Evolutionary conservation across 1,140 invertebrate genomes (phyloP).

Genomic region (Harlomillsia oculata): DNA sequence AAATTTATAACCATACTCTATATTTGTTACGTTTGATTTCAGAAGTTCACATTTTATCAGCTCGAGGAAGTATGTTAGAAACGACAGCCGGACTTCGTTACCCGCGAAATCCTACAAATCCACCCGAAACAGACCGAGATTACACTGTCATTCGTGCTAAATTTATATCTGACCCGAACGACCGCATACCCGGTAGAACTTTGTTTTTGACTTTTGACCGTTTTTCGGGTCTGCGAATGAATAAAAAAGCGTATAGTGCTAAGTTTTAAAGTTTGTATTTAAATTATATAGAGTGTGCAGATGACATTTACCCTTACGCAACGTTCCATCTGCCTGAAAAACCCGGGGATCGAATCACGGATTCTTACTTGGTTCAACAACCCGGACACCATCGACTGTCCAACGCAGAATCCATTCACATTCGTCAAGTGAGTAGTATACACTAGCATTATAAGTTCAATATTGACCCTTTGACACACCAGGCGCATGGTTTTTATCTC

Average conservation of each 20-base stretch:
- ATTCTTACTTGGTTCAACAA: slow-evolving; percentile 8
- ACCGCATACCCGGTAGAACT: slow-evolving; percentile 48
- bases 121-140: slow-evolving; percentile 26
- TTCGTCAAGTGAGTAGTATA: slow-evolving; percentile 15
- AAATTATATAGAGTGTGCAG: slow-evolving; percentile 45
- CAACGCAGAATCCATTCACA: slow-evolving; percentile 22
- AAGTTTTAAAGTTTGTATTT: neutral
- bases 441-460: too few species aligned
- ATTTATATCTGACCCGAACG: slow-evolving; percentile 29
- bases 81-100: too few species aligned
- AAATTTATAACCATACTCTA: neutral
- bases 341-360: slow-evolving; percentile 37
- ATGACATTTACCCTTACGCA: slow-evolving; percentile 55
- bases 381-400: slow-evolving; percentile 10
- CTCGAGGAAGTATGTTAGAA: too few species aligned
- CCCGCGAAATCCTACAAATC: too few species aligned
- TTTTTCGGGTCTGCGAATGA: neutral
- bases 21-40: slow-evolving; percentile 16
- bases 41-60: too few species aligned
- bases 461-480: too few species aligned
- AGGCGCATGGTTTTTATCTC: too few species aligned
- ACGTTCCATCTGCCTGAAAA: slow-evolving; percentile 53
- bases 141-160: slow-evolving; percentile 25
- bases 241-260: neutral
- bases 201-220: neutral